Base-by-base conservation (phyloP, 1,140 invertebrate genomes). In the Saccostrea echinata region DNA sequence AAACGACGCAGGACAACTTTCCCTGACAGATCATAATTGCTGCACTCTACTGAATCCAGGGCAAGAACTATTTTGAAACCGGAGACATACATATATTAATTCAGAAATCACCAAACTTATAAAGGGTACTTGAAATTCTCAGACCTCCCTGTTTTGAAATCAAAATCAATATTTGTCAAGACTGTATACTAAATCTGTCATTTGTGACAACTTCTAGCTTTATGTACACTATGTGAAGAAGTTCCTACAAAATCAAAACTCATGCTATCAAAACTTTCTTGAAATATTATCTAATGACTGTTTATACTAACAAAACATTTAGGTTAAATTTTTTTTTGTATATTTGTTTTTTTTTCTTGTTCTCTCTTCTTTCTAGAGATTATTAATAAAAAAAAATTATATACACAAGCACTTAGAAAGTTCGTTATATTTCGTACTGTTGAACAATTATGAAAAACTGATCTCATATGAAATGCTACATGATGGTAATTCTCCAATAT, bases 91-190 rank as follows among this genome's bases (percentile, higher is more conserved):
- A 24, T 8, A 76, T 76, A 16, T 30, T 76, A 76, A 30, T 76
- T 76, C 68, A 76, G 27, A 76, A 76, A 30, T 76, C 27, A 76
- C 11, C 24, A 76, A 11, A 30, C 24, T 30, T 9, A 16, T 27
- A 76, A 3, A 71, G 24, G 11, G 64, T 71, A 71, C 64, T 71
- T 71, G n/a, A 71, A 27, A 12, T 8, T 71, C 24, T 71, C 11
- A 76, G 68, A 76, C 68, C 12, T 16, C 68, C 68, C 68, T 33
- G 30, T 76, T 76, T 64, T 76, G 27, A 76, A 76, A 76, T 76
- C 68, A 76, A 76, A 30, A 76, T 30, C 68, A 76, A 76, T 76
- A 76, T 76, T 76, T 76, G 68, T 76, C 11, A 33, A 76, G 68
- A 76, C 68, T 76, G 24, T 33, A 76, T 76, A 33, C 27, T 76